Evolutionary conservation across 2,888 invertebrate species (phyloP).

Genomic region (Acronicta psi): DNA sequence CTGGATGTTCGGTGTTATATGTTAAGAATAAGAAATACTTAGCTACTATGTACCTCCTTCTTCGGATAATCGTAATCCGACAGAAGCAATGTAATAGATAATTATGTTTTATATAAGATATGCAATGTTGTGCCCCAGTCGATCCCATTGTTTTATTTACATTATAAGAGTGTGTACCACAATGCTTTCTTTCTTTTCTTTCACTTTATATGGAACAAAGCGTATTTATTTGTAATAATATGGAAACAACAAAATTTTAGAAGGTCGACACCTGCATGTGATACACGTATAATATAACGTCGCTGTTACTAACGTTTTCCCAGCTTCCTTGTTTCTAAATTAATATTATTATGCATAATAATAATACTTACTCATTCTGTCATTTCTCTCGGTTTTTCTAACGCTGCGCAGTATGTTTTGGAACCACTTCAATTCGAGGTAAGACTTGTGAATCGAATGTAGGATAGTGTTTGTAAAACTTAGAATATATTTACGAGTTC

Average conservation of each 20-base stretch:
- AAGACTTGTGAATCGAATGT: conserved; percentile 89
- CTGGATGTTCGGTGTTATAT: conserved; percentile 77
- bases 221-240: conserved; percentile 63
- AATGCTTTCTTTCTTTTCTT: conserved; percentile 78
- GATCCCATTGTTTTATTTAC: conserved; percentile 87
- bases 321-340: conserved; percentile 73
- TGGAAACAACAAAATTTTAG: conserved; percentile 53
- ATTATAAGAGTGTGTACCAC: conserved; percentile 79
- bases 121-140: conserved; percentile 96
- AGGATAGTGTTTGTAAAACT: conserved; percentile 68
- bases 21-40: conserved; percentile 59
- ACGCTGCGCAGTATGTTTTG: conserved; percentile 98
- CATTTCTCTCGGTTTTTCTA: conserved; percentile 92
- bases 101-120: conserved; percentile 78
- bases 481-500: conserved; percentile 50
- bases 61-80: conserved; percentile 34
- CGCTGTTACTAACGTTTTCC: conserved; percentile 56
- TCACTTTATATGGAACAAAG: conserved; percentile 64
- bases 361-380: conserved; percentile 86
- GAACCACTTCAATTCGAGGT: conserved; percentile 99
- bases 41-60: conserved; percentile 36
- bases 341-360: conserved; percentile 74
- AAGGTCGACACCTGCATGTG: conserved; percentile 80
- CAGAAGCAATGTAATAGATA: conserved; percentile 66
- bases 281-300: conserved; percentile 60